Conservation (phyloP, 2,113 vertebrate species). For the Tylochromis polylepis region DNA sequence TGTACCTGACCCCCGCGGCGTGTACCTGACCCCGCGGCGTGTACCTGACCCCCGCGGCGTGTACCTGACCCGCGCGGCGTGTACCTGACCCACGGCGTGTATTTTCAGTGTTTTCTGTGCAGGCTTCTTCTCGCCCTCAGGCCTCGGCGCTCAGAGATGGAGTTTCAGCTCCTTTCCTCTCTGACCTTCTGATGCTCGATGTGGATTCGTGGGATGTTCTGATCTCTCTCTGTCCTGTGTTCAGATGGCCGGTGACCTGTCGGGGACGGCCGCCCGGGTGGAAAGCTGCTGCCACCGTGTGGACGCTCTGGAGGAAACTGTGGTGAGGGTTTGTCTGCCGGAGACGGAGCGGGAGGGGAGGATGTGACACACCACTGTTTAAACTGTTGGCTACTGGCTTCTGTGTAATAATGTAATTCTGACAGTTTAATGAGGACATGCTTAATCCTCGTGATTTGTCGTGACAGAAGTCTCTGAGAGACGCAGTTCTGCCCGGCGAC, state of each 20-base stretch:
- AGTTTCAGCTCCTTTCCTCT: background rate
- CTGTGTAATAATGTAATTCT: background rate
- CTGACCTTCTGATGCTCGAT: background rate
- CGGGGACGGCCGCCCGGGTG: background rate
- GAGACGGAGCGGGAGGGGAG: background rate
- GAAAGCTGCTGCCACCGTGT: slow-evolving; percentile 50
- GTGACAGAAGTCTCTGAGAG: slow-evolving; percentile 37
- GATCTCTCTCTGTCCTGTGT: background rate
- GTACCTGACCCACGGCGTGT: background rate
- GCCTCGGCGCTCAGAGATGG: background rate
- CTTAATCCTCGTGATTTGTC: fast-evolving
- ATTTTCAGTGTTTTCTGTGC: background rate
- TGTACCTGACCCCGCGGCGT: no score
- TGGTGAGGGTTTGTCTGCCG: slow-evolving; percentile 38
- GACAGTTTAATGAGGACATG: background rate
- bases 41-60: no score
- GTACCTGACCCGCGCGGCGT: no score
- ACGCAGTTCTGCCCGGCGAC: background rate
- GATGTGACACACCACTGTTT: background rate
- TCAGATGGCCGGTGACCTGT: slow-evolving; percentile 2
- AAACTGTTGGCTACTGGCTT: background rate
- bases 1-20: no score
- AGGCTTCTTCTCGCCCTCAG: background rate
- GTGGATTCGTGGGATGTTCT: background rate
- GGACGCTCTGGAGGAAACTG: slow-evolving; percentile 45